Conservation (phyloP, 2,113 vertebrate genomes). For the Tonatia bakeri region DNA sequence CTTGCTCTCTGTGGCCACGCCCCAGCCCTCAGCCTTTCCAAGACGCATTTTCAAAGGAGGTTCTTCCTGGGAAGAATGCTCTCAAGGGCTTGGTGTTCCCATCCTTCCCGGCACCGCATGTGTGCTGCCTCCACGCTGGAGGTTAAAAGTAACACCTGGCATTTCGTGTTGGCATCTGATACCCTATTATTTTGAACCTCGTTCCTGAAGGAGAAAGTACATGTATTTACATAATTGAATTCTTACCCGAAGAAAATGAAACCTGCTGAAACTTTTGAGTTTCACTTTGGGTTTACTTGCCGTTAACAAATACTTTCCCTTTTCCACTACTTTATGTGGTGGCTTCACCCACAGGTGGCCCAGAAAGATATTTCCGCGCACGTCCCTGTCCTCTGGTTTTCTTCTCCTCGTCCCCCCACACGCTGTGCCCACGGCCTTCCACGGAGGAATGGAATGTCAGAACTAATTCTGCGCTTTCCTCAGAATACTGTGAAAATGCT, state of each 20-base stretch:
- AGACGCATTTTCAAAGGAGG: fast-evolving
- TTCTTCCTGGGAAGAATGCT: fast-evolving
- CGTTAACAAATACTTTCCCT: neutral
- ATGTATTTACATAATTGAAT: slow-evolving; percentile 33
- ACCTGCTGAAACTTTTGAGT: neutral
- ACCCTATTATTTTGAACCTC: neutral
- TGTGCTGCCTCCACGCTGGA: neutral
- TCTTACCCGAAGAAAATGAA: slow-evolving; percentile 22
- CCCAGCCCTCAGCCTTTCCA: fast-evolving
- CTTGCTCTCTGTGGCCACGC: too few species aligned
- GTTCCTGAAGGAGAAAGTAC: neutral
- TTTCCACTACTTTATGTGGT: neutral
- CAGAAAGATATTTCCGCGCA: neutral
- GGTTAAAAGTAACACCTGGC: slow-evolving; percentile 22
- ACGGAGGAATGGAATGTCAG: neutral
- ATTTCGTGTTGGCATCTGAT: neutral
- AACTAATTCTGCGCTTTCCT: neutral
- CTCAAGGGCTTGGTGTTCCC: neutral
- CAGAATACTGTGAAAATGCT: neutral
- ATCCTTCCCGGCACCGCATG: neutral
- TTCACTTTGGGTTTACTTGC: neutral
- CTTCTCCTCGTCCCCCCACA: neutral
- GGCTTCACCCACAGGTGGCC: neutral
- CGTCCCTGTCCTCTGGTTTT: too few species aligned
- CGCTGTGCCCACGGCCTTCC: fast-evolving